Evolutionary conservation across 2,888 invertebrate species (phyloP).

Genomic region (Lasioglossum vierecki): DNA sequence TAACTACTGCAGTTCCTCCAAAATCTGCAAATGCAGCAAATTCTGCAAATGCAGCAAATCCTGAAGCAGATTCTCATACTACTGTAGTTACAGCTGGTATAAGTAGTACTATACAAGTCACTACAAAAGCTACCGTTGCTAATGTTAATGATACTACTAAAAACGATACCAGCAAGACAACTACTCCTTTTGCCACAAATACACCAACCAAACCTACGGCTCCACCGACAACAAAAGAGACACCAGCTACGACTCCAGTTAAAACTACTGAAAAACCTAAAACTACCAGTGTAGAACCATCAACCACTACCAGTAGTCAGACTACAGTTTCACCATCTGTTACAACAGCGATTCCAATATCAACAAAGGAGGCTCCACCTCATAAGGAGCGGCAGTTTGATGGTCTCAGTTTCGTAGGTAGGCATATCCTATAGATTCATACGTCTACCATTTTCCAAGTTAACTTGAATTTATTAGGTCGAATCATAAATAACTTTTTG

Average conservation of each 20-base stretch:
- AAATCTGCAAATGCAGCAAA: background rate
- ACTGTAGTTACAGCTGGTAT: background rate
- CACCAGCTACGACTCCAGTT: background rate
- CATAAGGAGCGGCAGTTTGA: constrained; percentile 86
- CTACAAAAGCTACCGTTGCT: background rate
- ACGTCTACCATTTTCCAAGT: background rate
- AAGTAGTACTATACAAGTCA: background rate
- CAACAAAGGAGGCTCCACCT: constrained; percentile 76
- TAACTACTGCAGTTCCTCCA: background rate
- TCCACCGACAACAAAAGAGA: constrained; percentile 36
- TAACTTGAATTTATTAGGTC: too few species aligned
- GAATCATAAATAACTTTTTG: too few species aligned
- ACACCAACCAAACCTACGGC: constrained; percentile 6
- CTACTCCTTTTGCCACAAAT: background rate
- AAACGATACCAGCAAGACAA: background rate
- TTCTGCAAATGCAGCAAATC: background rate
- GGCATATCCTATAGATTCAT: background rate
- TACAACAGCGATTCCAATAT: constrained; percentile 46
- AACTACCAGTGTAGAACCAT: constrained; percentile 65
- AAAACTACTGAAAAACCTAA: constrained; percentile 33
- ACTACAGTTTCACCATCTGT: constrained; percentile 14
- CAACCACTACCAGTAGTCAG: constrained; percentile 71
- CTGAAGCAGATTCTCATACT: background rate
- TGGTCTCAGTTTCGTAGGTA: constrained; percentile 89
- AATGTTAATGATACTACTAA: background rate